These are phyloP conservation scores for Ibidorhyncha struthersii DNA, from an alignment of 2,113 vertebrate species.

Conservation along the genomic window DNA sequence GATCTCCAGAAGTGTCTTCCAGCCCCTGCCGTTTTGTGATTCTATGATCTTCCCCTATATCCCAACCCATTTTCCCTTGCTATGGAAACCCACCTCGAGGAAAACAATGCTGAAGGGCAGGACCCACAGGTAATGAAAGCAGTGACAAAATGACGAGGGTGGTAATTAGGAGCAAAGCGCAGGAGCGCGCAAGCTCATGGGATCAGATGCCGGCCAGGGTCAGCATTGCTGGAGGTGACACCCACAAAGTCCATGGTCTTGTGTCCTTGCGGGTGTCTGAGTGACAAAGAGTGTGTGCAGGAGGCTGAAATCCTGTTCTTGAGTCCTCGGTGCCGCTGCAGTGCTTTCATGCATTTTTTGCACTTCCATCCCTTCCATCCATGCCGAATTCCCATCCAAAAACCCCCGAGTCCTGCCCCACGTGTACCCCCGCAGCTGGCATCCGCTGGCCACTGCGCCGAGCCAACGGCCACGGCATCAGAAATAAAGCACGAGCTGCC, in stretches of 20 bases:
- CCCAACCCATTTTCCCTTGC: rapidly evolving
- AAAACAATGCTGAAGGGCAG: not conserved
- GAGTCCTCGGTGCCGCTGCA: not conserved
- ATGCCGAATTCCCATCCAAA: not conserved
- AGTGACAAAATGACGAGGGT: not conserved
- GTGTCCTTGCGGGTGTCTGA: not conserved
- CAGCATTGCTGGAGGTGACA: not conserved
- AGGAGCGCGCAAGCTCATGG: not conserved
- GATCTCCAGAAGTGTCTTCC: not conserved
- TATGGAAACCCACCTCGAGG: not conserved
- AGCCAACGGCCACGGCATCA: not conserved
- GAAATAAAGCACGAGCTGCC: not conserved
- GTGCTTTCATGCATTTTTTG: not conserved
- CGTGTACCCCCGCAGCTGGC: rapidly evolving
- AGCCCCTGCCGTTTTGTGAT: not conserved
- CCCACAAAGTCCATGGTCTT: rapidly evolving
- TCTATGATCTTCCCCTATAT: not conserved
- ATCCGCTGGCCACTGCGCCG: not conserved
- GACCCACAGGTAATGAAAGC: not conserved
- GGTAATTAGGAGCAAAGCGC: not conserved
- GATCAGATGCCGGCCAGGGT: not conserved
- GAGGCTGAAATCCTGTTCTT: not conserved
- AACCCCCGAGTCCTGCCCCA: not conserved
- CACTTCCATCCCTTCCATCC: not conserved
- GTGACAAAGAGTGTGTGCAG: rapidly evolving